Conservation (phyloP, 1,140 invertebrate species). For the Orchesella cincta region DNA sequence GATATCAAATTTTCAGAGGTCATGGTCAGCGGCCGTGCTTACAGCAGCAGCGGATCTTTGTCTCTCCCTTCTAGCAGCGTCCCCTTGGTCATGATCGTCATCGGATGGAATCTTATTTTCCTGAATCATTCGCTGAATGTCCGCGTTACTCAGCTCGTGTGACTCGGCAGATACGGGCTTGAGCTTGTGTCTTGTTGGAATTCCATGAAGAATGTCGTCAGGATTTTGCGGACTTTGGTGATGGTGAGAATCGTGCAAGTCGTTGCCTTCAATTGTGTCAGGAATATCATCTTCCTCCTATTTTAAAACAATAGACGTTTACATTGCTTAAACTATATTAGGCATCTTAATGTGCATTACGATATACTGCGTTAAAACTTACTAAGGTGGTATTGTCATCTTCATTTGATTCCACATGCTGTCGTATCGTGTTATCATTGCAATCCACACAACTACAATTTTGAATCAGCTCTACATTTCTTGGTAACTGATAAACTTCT, state of each 20-base stretch:
- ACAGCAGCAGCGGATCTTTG: background rate
- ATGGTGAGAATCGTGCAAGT: background rate
- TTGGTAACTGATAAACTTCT: constrained; percentile 40
- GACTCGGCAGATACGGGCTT: constrained; percentile 43
- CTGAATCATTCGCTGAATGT: constrained; percentile 46
- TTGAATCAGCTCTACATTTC: constrained; percentile 47
- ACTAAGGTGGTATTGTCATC: constrained; percentile 38
- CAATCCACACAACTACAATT: constrained; percentile 51
- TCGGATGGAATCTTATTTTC: constrained; percentile 49
- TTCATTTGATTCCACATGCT: constrained; percentile 4
- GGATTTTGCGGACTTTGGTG: background rate
- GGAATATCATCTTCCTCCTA: constrained; percentile 31
- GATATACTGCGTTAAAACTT: too few relatives aligned
- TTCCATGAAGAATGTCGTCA: constrained; percentile 22
- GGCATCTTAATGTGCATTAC: too few relatives aligned
- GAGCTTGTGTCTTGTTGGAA: constrained; percentile 45
- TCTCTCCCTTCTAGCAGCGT: background rate
- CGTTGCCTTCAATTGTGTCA: constrained; percentile 9
- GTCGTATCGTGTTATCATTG: constrained; percentile 31
- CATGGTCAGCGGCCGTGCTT: background rate
- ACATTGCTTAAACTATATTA: too few relatives aligned
- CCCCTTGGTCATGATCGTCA: constrained; percentile 44
- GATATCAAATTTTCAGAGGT: background rate
- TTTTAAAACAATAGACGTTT: too few relatives aligned
- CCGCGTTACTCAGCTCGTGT: constrained; percentile 28